Base-by-base conservation (phyloP, 37 sponge, comb jelly and placozoan genomes). In the Chondrilla cf. caribensis region DNA sequence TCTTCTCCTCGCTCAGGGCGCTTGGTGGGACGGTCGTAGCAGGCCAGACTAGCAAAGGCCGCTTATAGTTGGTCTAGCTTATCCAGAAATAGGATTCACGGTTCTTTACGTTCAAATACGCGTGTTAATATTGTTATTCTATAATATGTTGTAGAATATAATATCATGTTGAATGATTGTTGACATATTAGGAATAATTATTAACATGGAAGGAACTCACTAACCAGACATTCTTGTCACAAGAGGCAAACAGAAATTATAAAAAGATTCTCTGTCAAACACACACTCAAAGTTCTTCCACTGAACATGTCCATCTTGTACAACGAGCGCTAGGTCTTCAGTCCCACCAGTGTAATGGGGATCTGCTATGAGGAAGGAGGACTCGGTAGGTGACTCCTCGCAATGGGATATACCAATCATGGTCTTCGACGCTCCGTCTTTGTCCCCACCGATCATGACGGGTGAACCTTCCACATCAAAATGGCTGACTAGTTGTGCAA, bases 391-490 rank as follows among this genome's bases (percentile, higher is more conserved):
- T n/a, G 41, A 39, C 21, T 38, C 44, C 15, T 39, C 18, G 21
- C 76, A n/a, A 24, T 36, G 25, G 41, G 51, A 21, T 25, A 90
- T 26, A 6, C 90, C 90, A 60, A 86, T 54, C 35, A 87, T 64
- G 8, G 83, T 91, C 58, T 85, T 87, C 33, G 88, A 84, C 33
- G 85, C 82, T 39, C 70, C 88, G 65, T 87, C 88, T 64, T 83
- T 40, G 70, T 91, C 82, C 19, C 88, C 91, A 43, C 88, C 96
- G 26, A 97, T 97, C 97, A 97, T 97, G 51, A 97, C 81, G 21
- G 97, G 97, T 17, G 95, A 82, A 38, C 95, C 95, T 19, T 80
- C 55, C 21, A 24, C 68, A 4, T 82, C 37, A 80, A 97, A 95
- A 81, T 97, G 97, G 8, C 79, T 41, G 40, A 47, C 6, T 65